Base-by-base conservation (phyloP, 2,797 vertebrate genomes). In the Mycteria americana region DNA sequence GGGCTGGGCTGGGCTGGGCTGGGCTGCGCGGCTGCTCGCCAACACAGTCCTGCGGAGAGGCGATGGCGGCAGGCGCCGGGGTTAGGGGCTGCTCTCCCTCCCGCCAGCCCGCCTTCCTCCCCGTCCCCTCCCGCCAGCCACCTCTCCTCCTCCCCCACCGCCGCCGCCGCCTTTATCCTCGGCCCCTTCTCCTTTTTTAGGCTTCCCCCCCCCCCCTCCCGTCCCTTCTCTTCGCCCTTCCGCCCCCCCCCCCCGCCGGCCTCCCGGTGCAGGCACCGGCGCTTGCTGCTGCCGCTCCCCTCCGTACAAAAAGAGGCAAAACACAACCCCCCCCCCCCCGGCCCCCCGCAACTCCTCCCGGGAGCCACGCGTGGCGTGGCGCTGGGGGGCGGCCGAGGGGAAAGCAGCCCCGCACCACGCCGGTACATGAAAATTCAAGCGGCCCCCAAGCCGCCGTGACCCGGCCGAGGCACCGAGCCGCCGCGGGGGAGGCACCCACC, bases 401-500 rank as follows among this genome's bases (percentile, higher is more conserved):
- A 35, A 11, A 9, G 56, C 80, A 56, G 25, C 41, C 54, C 39
- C 37, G 1, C 53, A 7, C 46, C 22, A 6, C 37, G 15, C 46
- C 33, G 6, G 7, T n/a, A 17, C 27, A 64, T 17, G 13, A 31
- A 31, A 30, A 79, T 16, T 12, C 30, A 14, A 28, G 35, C 35
- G 2, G 43, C 9, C 7, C 21, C 22, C 31, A 13, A 11, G 33
- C 48, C 41, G 25, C 35, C 54, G 43, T 18, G 33, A 30, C 25
- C 69, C 43, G 19, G 23, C 41, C 22, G 11, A 46, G 33, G 30
- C 19, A 41, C 21, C 19, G 45, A n/a, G 31, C 18, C 15, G 25
- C 51, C 45, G 33, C 13, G 3, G 28, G 9, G 45, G 18, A 17
- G 8, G 57, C 31, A 97, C 97, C 93, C 96, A 97, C 97, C 97